A percentile compares a stretch with the other conserved stretches of the same genome.
Evolutionary conservation across 2,888 invertebrate genomes (phyloP).

Genomic region (Tipula unca): DNA sequence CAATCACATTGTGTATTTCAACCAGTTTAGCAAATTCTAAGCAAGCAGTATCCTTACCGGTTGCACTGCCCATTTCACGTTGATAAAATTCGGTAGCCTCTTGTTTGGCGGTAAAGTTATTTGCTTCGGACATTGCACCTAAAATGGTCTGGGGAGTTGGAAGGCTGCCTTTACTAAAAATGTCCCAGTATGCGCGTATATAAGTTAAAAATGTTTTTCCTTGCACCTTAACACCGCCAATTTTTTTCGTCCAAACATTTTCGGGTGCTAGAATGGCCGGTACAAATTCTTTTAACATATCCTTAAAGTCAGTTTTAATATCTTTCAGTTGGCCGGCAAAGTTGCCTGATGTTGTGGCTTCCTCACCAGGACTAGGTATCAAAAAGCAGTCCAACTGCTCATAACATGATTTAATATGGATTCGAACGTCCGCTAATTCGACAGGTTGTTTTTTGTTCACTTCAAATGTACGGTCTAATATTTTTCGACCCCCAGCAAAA

Average conservation of each 20-base stretch:
- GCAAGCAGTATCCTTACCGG: too few relatives aligned
- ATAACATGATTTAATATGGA: background rate
- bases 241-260: slow-evolving; percentile 17
- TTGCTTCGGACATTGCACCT: too few relatives aligned
- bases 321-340: slow-evolving; percentile 14
- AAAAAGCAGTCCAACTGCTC: slow-evolving; percentile 16
- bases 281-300: slow-evolving; percentile 18
- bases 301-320: slow-evolving; percentile 21
- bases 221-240: background rate
- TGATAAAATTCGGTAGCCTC: too few relatives aligned
- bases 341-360: background rate
- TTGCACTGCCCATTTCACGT: too few relatives aligned
- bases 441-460: background rate
- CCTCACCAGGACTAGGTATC: slow-evolving; percentile 22
- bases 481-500: slow-evolving; percentile 14
- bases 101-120: too few relatives aligned
- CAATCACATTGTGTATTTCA: too few relatives aligned
- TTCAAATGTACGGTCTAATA: background rate
- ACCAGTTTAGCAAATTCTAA: too few relatives aligned
- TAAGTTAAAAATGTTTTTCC: background rate
- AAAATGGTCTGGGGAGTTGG: too few relatives aligned
- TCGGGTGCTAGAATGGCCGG: background rate
- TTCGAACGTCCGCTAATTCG: slow-evolving; percentile 15
- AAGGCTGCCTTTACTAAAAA: too few relatives aligned
- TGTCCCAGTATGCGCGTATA: too few relatives aligned